Conservation (phyloP, 2,113 vertebrate genomes). For the Emydocephalus ijimae region DNA sequence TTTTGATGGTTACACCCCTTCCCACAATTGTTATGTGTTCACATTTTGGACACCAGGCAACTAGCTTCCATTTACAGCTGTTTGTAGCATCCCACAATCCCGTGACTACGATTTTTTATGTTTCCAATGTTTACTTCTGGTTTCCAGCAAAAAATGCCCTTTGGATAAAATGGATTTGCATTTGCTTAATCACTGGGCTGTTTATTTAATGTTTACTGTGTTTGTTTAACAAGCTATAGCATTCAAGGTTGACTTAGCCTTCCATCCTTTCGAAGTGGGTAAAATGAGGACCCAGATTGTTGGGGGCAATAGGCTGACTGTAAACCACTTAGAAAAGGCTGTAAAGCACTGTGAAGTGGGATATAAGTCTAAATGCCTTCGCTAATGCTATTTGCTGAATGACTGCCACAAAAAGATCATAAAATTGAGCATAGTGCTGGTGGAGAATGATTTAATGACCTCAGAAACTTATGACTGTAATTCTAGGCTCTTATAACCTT, state of each 20-base stretch:
- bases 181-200: not conserved
- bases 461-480: not conserved
- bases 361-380: no score
- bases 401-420: not conserved
- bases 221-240: not conserved
- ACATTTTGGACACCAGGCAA: not conserved
- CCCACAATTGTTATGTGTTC: not conserved
- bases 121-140: not conserved
- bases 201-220: not conserved
- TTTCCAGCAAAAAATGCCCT: not conserved
- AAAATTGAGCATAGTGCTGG: not conserved
- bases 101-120: not conserved
- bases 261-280: no score
- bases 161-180: not conserved
- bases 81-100: not conserved
- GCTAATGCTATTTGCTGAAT: not conserved
- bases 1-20: not conserved
- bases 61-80: not conserved
- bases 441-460: not conserved
- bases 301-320: no score
- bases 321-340: no score
- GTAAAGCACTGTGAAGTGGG: no score
- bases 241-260: not conserved
- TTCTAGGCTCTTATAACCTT: not conserved
- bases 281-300: no score